Evolutionary conservation across 2,888 invertebrate genomes (phyloP), one percentile per base, ranked within the genome.

Genomic region (Sisyra nigra): DNA sequence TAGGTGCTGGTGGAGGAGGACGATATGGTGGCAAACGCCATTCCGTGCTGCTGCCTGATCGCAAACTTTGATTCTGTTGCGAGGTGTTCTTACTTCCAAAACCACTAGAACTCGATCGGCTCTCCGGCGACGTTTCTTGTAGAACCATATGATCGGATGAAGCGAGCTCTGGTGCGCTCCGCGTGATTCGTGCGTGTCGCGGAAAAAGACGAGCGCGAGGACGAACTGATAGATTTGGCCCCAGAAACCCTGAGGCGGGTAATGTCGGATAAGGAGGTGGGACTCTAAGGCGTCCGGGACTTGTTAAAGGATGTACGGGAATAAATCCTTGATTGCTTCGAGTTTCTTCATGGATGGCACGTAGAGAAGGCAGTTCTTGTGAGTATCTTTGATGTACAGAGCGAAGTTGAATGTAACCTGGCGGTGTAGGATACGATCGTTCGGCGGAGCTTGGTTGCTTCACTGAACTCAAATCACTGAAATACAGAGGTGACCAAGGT

Each of bases 21-120:
- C 83, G 67, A 60, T 83, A 84, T 9, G 84, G 83, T 40, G 84
- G 84, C 51, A 84, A 70, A 44, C 82, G 70, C 83, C 83, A 83
- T 58, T 82, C 82, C 48, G 75, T 78, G 41, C 80, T 76, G 57
- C 81, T 81, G 31, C 76, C 76, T 47, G 74, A 74, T 50, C 74
- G 69, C 54, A 80, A 78, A 62, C 82, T 81, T 58, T 82, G 81
- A 57, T 82, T 83, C 57, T 83, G 84, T 55, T 80, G 80, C 30
- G 76, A 74, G 30, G 86, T 87, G 64, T 89, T 91, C 59, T 89
- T 87, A 56, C 88, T 88, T 47, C 88, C 89, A 60, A 89, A 88
- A 10, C 89, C 89, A 57, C 86, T 86, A 31, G 87, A 87, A 55
- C 86, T 87, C 13, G 86, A 86, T 41, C 87, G 74, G 55, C 85